A percentile compares a stretch with the other conserved stretches of the same genome.
phyloP scores from a whole-genome alignment of 2,113 vertebrate species.

The Equus przewalskii region DNA sequence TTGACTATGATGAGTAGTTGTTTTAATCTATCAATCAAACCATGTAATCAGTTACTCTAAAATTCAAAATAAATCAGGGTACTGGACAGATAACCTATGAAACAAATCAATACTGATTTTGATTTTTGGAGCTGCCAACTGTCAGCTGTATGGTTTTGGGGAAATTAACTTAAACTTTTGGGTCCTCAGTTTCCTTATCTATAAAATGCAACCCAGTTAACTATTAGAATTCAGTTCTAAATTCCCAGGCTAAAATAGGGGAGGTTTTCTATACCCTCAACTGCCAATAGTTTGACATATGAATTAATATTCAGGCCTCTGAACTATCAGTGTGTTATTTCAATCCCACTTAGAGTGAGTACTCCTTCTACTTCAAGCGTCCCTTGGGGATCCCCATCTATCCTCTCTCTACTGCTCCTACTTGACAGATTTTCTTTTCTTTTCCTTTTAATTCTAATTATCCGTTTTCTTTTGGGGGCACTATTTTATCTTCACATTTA shows the following conservation, averaged over 20 bases:
- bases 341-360: background rate
- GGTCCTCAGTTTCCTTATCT: background rate
- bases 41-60: conserved; percentile 16
- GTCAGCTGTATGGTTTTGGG: background rate
- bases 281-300: background rate
- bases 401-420: background rate
- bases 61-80: conserved; percentile 50
- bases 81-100: background rate
- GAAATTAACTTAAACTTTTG: background rate
- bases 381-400: background rate
- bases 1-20: background rate
- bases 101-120: background rate
- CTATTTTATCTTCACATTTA: background rate
- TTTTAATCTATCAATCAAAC: conserved; percentile 48
- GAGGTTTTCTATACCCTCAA: background rate
- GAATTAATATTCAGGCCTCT: background rate
- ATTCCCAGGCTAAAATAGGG: background rate
- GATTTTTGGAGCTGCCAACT: background rate
- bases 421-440: background rate
- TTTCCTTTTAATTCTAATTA: background rate
- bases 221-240: background rate
- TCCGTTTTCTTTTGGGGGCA: background rate
- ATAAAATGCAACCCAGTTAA: background rate
- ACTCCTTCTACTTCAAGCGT: background rate
- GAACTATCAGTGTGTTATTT: background rate